Evolutionary conservation across 2,113 vertebrate species (phyloP), one percentile per base, ranked within the genome.

Genomic region (Cricetomys ansorgei): DNA sequence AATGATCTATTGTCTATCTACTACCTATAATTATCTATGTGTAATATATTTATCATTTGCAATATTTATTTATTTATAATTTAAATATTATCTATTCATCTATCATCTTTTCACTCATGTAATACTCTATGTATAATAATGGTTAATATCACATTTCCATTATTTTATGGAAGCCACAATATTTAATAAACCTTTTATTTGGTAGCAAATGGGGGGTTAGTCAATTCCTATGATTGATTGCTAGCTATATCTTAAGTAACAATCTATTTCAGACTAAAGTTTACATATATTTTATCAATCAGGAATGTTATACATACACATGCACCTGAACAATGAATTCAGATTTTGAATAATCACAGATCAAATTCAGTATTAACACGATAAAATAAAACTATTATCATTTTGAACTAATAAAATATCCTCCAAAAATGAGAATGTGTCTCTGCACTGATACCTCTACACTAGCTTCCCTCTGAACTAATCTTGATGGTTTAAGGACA

Each of bases 381-480:
- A 89, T n/a, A 25, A 92, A 73, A 92, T 86, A 9, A 72, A 96
- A 89, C 27, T 50, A 84, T 75, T 89, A 90, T 48, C 57, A 37
- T 70, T 91, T 95, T 94, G 55, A 96, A 96, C 70, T 57, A 92
- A 65, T 64, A 12, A 23, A 84, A 70, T 31, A 43, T 65, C 11
- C 40, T 94, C 76, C 48, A 70, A 92, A 92, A 55, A 23, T 64
- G 57, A 69, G 88, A 83, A 53, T 45, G 11, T 64, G 3, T 29
- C 83, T 97, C 12, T 93, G 21, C 43, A 43, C 89, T 62, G 89
- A 45, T 29, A 92, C 43, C 94, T 25, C n/a, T 86, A 95, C 94
- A 67, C 96, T 97, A 96, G 84, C 96, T 98, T 96, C 97, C 98
- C 96, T 98, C 97, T 97, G 98, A 96, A 93, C 92, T 97, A 94